Conservation (phyloP, 2,113 vertebrate genomes). For the Baryphthengus martii region DNA sequence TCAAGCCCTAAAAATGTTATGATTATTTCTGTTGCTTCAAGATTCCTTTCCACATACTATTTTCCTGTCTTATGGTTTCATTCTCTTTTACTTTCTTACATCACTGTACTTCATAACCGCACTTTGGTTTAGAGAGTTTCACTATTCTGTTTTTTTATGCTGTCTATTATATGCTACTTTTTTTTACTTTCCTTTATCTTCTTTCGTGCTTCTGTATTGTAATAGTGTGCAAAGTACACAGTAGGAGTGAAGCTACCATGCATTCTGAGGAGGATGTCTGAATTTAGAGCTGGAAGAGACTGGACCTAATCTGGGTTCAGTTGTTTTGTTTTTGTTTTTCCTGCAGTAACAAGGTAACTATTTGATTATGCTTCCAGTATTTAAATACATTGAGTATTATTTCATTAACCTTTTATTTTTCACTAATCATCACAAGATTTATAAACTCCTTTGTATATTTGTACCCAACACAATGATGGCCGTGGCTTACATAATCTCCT, state of each 20-base stretch:
- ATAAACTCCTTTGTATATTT: neutral
- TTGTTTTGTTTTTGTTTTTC: neutral
- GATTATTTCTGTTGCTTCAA: conserved; percentile 15
- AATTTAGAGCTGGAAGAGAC: neutral
- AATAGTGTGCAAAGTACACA: neutral
- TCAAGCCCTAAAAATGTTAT: conserved; percentile 6
- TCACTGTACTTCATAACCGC: neutral
- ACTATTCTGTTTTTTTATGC: neutral
- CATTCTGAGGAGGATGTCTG: neutral
- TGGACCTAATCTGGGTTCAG: neutral
- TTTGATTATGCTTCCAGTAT: neutral
- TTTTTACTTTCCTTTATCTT: conserved; percentile 2
- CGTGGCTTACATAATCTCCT: neutral
- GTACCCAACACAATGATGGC: neutral
- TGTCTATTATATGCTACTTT: neutral
- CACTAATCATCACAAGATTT: neutral
- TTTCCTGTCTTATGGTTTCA: neutral
- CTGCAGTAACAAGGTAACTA: neutral
- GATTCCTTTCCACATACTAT: neutral
- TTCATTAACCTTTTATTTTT: neutral
- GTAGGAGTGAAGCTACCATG: neutral
- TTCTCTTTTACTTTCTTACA: neutral
- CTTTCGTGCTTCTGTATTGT: neutral
- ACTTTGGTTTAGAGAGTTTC: neutral
- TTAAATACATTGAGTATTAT: neutral